A percentile compares a stretch with the other conserved stretches of the same genome.
Evolutionary conservation across 2,888 invertebrate species (phyloP).

Genomic region (Drosophila prostipennis): DNA sequence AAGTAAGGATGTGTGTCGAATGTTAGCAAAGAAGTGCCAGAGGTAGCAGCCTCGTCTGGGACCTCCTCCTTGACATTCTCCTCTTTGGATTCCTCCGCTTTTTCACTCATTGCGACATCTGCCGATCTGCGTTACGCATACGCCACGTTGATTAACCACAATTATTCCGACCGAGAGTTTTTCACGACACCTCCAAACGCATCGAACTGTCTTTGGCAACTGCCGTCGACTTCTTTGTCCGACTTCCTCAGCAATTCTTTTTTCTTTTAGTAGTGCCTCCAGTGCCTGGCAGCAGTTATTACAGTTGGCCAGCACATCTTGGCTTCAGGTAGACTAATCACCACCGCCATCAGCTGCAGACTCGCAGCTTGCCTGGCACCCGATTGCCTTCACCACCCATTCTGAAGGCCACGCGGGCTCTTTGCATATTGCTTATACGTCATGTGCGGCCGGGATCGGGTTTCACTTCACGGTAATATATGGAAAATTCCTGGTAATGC

Average conservation of each 20-base stretch:
- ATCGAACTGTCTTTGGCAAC: constrained; percentile 54
- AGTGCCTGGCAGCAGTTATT: constrained; percentile 77
- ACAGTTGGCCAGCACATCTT: constrained; percentile 64
- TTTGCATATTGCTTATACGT: constrained; percentile 60
- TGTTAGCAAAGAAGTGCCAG: constrained; percentile 46
- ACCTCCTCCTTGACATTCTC: constrained; percentile 1
- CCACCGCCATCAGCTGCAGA: constrained; percentile 31
- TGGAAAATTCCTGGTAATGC: constrained; percentile 59
- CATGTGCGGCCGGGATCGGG: constrained; percentile 35
- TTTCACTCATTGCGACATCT: constrained; percentile 20
- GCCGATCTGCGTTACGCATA: constrained; percentile 47
- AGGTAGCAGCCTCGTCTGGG: background rate
- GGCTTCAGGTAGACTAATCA: constrained; percentile 34
- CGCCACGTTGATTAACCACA: constrained; percentile 41
- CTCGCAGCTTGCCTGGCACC: constrained; percentile 39
- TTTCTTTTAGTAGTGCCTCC: constrained; percentile 40
- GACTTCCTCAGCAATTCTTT: constrained; percentile 43
- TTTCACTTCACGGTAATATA: constrained; percentile 63
- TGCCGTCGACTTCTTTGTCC: constrained; percentile 64
- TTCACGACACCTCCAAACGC: constrained; percentile 56
- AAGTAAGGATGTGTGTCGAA: constrained; percentile 63
- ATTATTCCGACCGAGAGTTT: background rate
- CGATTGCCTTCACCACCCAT: constrained; percentile 16
- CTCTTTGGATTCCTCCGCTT: background rate
- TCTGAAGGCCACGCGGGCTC: constrained; percentile 22